phyloP scores from a whole-genome alignment of 1,140 invertebrate species.

The Daktulosphaira vitifoliae region DNA sequence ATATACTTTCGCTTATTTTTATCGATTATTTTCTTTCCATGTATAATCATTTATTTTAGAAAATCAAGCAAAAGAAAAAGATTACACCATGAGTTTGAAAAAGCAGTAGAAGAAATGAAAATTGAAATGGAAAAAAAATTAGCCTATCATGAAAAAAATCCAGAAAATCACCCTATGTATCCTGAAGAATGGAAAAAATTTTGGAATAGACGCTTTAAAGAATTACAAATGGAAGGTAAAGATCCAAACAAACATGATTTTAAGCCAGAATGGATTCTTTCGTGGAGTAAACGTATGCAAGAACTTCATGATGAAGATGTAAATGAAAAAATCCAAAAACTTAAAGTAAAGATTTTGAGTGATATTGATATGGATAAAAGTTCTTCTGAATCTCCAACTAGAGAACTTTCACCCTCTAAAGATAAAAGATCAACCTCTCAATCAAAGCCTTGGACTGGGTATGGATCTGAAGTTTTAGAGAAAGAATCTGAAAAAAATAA shows the following conservation, averaged over 20 bases:
- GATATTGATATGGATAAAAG: constrained; percentile 13
- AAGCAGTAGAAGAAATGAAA: constrained; percentile 44
- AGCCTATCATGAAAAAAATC: constrained; percentile 68
- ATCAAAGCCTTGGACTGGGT: neutral
- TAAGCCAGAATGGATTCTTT: constrained; percentile 76
- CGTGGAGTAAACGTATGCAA: constrained; percentile 69
- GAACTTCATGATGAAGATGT: constrained; percentile 63
- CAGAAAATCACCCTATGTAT: constrained; percentile 75
- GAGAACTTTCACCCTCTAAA: constrained; percentile 8
- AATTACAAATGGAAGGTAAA: constrained; percentile 50
- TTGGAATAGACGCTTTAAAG: constrained; percentile 71
- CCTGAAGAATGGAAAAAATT: constrained; percentile 80
- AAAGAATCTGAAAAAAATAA: neutral
- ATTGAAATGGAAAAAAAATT: constrained; percentile 50
- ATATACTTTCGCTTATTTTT: neutral
- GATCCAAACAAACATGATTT: constrained; percentile 70
- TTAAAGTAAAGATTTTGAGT: constrained; percentile 46
- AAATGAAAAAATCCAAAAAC: constrained; percentile 49
- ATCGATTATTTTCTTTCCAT: neutral
- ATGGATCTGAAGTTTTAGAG: neutral
- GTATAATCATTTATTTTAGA: constrained; percentile 1
- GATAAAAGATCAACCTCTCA: neutral
- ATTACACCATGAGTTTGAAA: constrained; percentile 41
- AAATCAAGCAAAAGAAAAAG: constrained; percentile 16
- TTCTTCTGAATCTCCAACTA: constrained; percentile 18